phyloP scores from a whole-genome alignment of 2,797 vertebrate genomes.

The Myiothlypis chrysogaster region DNA sequence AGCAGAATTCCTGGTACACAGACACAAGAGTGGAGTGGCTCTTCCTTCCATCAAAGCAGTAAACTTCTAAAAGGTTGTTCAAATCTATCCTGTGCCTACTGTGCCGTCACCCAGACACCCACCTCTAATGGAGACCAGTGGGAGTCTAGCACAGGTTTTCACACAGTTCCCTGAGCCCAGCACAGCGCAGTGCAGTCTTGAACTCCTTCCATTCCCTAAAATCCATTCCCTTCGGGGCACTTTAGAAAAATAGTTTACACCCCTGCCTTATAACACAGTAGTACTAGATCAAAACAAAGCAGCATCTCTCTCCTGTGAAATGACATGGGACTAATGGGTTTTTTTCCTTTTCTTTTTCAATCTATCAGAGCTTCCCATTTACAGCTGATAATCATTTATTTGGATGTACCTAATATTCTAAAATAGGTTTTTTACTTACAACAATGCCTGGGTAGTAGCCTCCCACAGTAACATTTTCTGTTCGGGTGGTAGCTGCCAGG shows the following conservation, averaged over 20 bases:
- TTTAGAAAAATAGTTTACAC: neutral
- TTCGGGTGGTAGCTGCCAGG: slow-evolving; percentile 87
- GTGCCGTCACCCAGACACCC: neutral
- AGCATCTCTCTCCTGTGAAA: neutral
- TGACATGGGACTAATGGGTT: neutral
- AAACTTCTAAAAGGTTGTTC: neutral
- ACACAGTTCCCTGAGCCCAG: neutral
- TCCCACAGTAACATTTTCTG: slow-evolving; percentile 88
- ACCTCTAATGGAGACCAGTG: neutral
- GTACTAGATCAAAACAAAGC: neutral
- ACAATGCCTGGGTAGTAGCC: slow-evolving; percentile 93
- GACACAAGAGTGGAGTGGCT: neutral
- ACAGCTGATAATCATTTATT: neutral
- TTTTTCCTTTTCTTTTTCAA: neutral
- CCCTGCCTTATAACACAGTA: neutral
- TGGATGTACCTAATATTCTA: neutral
- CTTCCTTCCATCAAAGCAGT: neutral
- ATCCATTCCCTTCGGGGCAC: neutral
- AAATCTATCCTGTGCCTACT: neutral
- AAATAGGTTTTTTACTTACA: slow-evolving; percentile 78
- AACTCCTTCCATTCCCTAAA: neutral
- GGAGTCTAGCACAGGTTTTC: neutral
- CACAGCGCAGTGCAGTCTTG: neutral
- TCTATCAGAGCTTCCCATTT: neutral
- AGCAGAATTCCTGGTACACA: neutral